Base-by-base conservation (phyloP, 2,797 vertebrate genomes). In the Cynodonichthys magdalenae region DNA sequence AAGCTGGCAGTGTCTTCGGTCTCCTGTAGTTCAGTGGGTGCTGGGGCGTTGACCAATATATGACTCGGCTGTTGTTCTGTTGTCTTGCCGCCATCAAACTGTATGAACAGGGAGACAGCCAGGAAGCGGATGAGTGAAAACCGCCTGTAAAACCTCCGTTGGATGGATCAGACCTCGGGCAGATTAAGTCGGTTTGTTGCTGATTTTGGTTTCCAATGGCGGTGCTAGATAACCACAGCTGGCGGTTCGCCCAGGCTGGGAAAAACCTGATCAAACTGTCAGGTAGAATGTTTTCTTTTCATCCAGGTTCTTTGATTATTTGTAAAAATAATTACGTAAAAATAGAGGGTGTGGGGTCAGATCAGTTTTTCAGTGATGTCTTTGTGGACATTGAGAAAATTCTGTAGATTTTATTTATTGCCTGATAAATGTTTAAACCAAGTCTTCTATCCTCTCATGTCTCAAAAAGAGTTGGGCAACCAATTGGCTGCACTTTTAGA, bases 241-340 rank as follows among this genome's bases (percentile, higher is more conserved):
- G 92, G 93, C 90, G 90, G 73, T 93, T 83, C 12, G 92, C 93
- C 59, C 92, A 93, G 79, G 86, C 89, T 45, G 92, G 93, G 59
- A 90, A 83, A 82, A 88, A 79, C 58, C 84, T 93, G 56, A 93
- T 94, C 82, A 90, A 76, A 69, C 88, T 94, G 49, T 90, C 92
- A 93, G 93, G 93, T 94, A 89, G 48, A 58, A 68, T 71, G 67
- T 61, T 58, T 8, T 34, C n/a, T 36, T 8, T 53, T 69, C 49
- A 34, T 8, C 24, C n/a, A 56, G 14, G 63, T 18, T 42, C 7
- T 6, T 52, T 14, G 63, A 59, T 55, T 51, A 49, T 50, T 46
- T 0, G 1, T 51, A 24, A 46, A 3, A n/a, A 10, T 24, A 24
- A 24, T 24, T 24, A 24, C 24, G 3, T 24, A 31, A 52, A 27